Base-by-base conservation (phyloP, 2,888 invertebrate species). In the Leptopilina drosophilae region DNA sequence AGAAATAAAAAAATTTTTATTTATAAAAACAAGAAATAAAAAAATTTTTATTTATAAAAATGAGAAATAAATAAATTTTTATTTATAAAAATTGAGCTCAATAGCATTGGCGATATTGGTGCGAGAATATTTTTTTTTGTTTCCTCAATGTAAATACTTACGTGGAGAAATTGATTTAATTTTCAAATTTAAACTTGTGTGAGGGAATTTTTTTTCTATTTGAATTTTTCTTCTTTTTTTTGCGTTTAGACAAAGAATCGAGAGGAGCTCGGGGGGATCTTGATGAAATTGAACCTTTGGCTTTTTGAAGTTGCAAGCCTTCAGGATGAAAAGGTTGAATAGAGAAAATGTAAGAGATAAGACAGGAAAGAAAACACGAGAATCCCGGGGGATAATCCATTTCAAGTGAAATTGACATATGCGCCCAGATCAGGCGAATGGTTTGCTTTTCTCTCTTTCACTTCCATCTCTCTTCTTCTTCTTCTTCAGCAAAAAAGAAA, bases 361-460 rank as follows among this genome's bases (percentile, higher is more conserved):
- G 56, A 73, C 69, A 73, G 69, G 26, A 33, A 53, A 49, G 53
- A 56, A 73, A 73, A 73, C n/a, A 49, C 56, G 53, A 56, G 69
- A 73, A 73, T 73, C 53, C 53, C 53, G 6, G n/a, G 56, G 56
- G 69, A 56, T 73, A 73, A 73, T 73, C 69, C 56, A 73, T 73
- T 73, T 73, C 53, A 73, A 73, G 69, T 73, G 69, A 56, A 73
- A 73, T 73, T 53, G 69, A 73, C 69, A 73, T 73, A 73, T 73
- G 56, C 56, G 69, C 26, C 15, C 56, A 53, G 69, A 69, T 53
- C 69, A 53, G 69, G 53, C 69, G 26, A 69, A 69, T 69, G 9
- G 69, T 53, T 42, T 53, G 14, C n/a, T 26, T 73, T 33, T 33
- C 69, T 73, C 56, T 56, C 49, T 33, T 9, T 26, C n/a, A 56